Conservation (phyloP, 2,888 invertebrate species). For the Scrobipalpa costella region DNA sequence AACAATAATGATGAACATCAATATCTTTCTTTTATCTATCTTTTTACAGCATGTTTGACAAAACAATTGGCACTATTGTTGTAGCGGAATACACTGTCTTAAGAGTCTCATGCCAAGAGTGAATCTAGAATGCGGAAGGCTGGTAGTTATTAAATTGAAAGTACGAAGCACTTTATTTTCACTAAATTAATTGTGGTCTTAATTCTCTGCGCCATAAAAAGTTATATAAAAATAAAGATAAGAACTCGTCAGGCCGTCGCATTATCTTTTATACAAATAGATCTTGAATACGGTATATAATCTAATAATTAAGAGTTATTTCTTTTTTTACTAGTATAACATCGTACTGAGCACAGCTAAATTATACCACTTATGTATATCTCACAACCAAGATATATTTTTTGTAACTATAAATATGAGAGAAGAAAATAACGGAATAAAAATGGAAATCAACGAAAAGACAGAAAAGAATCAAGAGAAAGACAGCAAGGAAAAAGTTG, state of each 20-base stretch:
- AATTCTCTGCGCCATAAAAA: not conserved
- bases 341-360: not conserved
- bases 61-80: too few species aligned
- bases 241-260: not conserved
- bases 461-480: constrained; percentile 3
- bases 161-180: too few species aligned
- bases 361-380: too few species aligned
- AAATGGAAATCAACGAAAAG: not conserved
- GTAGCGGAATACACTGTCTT: too few species aligned
- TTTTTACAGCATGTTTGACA: too few species aligned
- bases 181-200: too few species aligned
- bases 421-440: not conserved
- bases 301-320: not conserved
- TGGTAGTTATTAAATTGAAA: too few species aligned
- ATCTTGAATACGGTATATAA: not conserved
- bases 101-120: too few species aligned
- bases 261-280: not conserved
- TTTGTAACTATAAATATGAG: not conserved
- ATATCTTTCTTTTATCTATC: too few species aligned
- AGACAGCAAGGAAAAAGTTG: constrained; percentile 35
- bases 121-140: too few species aligned
- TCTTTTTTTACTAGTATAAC: not conserved
- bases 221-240: not conserved
- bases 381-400: too few species aligned
- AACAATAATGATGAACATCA: too few species aligned